Evolutionary conservation across 2,113 vertebrate species (phyloP).

Genomic region (zebrafish (Danio rerio)): DNA sequence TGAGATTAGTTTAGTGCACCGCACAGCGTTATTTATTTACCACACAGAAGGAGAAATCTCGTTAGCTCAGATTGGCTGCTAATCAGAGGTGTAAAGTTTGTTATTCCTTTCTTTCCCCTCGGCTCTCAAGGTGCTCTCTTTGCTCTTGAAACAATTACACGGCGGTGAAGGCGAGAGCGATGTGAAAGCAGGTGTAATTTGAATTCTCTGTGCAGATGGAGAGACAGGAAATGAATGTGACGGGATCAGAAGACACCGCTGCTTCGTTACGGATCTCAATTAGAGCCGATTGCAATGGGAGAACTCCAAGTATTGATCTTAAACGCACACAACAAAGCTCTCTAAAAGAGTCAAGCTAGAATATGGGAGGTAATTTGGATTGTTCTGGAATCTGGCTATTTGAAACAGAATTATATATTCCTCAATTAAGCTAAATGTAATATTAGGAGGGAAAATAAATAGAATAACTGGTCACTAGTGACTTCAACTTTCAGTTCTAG

Average conservation of each 20-base stretch:
- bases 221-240: constrained; percentile 54
- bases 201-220: constrained; percentile 51
- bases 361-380: constrained; percentile 22
- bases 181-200: constrained; percentile 55
- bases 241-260: constrained; percentile 44
- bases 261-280: constrained; percentile 56
- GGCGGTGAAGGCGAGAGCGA: constrained; percentile 39
- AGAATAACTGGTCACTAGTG: neutral
- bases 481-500: too few species aligned
- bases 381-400: neutral
- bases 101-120: constrained; percentile 22
- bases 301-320: constrained; percentile 41
- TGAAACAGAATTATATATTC: constrained; percentile 20
- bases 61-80: constrained; percentile 31
- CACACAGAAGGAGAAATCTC: constrained; percentile 12
- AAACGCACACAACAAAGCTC: constrained; percentile 32
- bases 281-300: constrained; percentile 45
- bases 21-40: constrained; percentile 21
- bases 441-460: neutral
- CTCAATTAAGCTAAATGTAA: neutral
- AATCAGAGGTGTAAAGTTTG: constrained; percentile 46
- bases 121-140: constrained; percentile 29
- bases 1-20: constrained; percentile 6
- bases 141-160: constrained; percentile 35
- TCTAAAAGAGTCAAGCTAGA: constrained; percentile 4